Percentiles rank a stretch among this genome's conserved stretches.
Evolutionary conservation across 1,140 invertebrate species (phyloP).

Genomic region (Berghia stephanieae): DNA sequence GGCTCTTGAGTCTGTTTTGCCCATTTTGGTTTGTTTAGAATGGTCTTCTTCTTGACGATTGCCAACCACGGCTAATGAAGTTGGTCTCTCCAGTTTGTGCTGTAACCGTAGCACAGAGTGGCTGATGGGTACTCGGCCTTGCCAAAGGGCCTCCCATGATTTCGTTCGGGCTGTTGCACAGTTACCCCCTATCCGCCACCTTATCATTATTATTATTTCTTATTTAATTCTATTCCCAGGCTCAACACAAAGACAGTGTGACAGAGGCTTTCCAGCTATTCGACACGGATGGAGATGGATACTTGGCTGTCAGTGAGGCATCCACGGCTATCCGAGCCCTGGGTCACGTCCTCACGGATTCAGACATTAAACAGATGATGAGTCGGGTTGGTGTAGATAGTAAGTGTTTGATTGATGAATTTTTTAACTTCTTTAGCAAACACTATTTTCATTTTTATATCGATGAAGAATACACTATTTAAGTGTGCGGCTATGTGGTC

Average conservation of each 20-base stretch:
- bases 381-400: slow-evolving; percentile 29
- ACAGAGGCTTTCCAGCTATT: slow-evolving; percentile 41
- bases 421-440: too few species aligned
- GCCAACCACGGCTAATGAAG: neutral
- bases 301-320: slow-evolving; percentile 31
- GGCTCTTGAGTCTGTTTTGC: too few species aligned
- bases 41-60: too few species aligned
- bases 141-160: too few species aligned
- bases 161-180: too few species aligned
- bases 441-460: too few species aligned
- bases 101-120: too few species aligned
- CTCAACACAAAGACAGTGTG: slow-evolving; percentile 13
- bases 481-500: too few species aligned
- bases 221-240: neutral
- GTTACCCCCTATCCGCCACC: neutral
- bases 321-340: slow-evolving; percentile 37
- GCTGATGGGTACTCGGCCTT: too few species aligned
- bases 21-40: too few species aligned
- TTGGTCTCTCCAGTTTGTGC: too few species aligned
- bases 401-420: slow-evolving; percentile 28
- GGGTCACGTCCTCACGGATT: slow-evolving; percentile 40
- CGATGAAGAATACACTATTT: too few species aligned
- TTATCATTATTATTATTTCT: neutral
- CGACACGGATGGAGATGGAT: slow-evolving; percentile 34
- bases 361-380: slow-evolving; percentile 33